phyloP scores from a whole-genome alignment of 1,140 invertebrate genomes.

The Trachymyrmex septentrionalis region DNA sequence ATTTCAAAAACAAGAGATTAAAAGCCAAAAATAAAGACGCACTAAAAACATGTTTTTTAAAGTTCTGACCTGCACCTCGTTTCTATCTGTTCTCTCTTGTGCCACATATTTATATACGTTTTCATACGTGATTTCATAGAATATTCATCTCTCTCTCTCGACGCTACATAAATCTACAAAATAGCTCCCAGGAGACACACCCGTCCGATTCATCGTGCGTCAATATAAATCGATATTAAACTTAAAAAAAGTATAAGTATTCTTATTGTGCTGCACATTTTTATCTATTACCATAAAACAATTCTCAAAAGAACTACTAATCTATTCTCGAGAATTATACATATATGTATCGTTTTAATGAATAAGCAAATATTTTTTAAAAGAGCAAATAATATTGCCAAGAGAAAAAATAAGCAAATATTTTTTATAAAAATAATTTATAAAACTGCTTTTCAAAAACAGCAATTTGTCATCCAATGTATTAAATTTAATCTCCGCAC shows the following conservation, averaged over 20 bases:
- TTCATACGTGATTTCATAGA: constrained; percentile 36
- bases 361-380: no score
- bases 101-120: constrained; percentile 20
- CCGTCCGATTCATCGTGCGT: neutral
- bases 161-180: constrained; percentile 19
- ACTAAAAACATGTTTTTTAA: constrained; percentile 12
- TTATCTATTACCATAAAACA: neutral
- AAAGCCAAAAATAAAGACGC: neutral
- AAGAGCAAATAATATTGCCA: no score
- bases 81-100: neutral
- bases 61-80: neutral
- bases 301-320: neutral
- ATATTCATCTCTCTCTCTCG: constrained; percentile 49
- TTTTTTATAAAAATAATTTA: neutral
- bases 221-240: constrained; percentile 39
- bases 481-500: neutral
- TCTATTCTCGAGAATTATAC: neutral
- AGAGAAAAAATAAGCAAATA: neutral
- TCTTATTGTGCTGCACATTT: neutral
- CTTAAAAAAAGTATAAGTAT: neutral
- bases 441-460: neutral
- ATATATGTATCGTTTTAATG: constrained; percentile 1
- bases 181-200: neutral
- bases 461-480: neutral
- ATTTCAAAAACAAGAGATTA: neutral